phyloP scores from a whole-genome alignment of 1,140 invertebrate genomes.

The Sycobia sp. region DNA sequence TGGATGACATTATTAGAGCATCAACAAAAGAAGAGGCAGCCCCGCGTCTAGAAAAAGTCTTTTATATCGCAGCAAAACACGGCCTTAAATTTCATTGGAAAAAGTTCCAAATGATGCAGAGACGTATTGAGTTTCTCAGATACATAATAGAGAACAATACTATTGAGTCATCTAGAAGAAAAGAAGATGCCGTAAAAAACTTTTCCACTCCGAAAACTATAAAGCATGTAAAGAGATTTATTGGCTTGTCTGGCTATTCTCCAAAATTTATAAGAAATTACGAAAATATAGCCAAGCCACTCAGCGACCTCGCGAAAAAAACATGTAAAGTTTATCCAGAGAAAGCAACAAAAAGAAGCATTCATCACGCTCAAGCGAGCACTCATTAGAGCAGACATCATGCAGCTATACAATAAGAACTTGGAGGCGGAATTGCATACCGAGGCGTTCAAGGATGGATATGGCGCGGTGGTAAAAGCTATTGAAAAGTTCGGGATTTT shows the following conservation, averaged over 20 bases:
- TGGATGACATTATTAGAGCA: conserved; percentile 7
- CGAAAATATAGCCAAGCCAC: background rate
- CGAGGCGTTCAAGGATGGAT: background rate
- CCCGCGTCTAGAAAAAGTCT: background rate
- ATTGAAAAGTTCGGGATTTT: too few relatives aligned
- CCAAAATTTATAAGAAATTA: background rate
- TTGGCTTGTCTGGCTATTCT: background rate
- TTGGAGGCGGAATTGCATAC: background rate
- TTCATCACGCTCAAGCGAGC: background rate
- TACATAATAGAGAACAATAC: background rate
- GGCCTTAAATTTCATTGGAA: background rate
- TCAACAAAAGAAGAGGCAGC: background rate
- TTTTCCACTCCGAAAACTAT: background rate
- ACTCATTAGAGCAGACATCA: background rate
- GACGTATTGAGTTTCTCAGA: background rate
- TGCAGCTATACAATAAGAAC: background rate
- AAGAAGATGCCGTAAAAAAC: conserved; percentile 3
- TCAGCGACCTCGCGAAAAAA: background rate
- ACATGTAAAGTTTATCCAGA: background rate
- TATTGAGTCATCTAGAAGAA: background rate
- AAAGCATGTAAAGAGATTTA: background rate
- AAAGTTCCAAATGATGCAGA: background rate
- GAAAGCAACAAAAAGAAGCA: background rate
- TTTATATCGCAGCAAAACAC: background rate
- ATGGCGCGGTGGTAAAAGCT: too few relatives aligned